Conservation (phyloP, 2,113 vertebrate genomes). For the Neogale vison region DNA sequence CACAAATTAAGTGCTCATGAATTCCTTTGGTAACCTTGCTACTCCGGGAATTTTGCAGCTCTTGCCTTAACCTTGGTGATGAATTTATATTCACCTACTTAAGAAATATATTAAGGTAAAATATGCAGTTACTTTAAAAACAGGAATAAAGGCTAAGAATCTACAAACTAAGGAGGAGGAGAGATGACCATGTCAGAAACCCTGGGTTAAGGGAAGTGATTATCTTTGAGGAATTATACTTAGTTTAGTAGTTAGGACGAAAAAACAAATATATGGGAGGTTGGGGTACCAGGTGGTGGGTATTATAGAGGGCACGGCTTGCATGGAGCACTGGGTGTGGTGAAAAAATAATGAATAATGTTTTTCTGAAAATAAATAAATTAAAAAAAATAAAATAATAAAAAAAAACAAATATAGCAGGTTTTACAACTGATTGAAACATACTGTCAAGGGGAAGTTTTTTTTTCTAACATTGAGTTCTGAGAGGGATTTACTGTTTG, state of each 20-base stretch:
- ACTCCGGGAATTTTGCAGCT: not conserved
- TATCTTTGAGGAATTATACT: slow-evolving; percentile 9
- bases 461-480: not conserved
- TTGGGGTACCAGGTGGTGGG: no score
- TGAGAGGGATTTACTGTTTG: slow-evolving; percentile 8
- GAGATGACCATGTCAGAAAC: not conserved
- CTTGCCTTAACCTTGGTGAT: not conserved
- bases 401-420: not conserved
- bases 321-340: no score
- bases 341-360: no score
- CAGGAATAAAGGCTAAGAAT: not conserved
- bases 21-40: not conserved
- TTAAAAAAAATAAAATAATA: no score
- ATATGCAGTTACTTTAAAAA: not conserved
- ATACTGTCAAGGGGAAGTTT: not conserved
- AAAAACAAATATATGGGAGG: slow-evolving; percentile 14
- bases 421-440: not conserved
- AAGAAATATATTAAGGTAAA: not conserved
- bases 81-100: not conserved
- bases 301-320: no score
- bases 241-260: slow-evolving; percentile 16
- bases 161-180: not conserved
- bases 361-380: no score
- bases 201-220: slow-evolving; percentile 5
- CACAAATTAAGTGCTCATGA: not conserved